These are phyloP conservation scores for Tetragnatha versicolor DNA, from an alignment of 1,140 invertebrate species.

Conservation along the genomic window DNA sequence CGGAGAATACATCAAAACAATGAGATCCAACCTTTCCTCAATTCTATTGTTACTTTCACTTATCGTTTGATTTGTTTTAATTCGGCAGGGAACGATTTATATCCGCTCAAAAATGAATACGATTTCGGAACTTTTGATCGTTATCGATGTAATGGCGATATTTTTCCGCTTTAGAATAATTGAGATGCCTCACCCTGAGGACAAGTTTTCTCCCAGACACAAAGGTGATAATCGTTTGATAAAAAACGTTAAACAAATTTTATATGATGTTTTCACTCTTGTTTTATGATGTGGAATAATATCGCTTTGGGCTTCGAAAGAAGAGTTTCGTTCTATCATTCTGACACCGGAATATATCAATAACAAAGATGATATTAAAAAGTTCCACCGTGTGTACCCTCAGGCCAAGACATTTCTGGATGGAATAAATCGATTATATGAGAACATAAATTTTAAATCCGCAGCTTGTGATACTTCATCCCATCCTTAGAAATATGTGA, in stretches of 20 bases:
- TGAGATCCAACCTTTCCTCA: neutral
- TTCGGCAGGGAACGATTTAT: slow-evolving; percentile 7
- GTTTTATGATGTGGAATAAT: no score
- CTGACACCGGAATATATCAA: no score
- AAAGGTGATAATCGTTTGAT: neutral
- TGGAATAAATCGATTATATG: no score
- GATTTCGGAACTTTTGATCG: slow-evolving; percentile 11
- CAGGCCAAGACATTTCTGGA: no score
- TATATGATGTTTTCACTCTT: no score
- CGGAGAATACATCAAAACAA: neutral
- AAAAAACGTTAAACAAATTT: slow-evolving; percentile 12
- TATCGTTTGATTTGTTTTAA: neutral
- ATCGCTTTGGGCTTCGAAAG: no score
- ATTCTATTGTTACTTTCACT: neutral
- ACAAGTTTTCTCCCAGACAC: neutral
- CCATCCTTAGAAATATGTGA: no score
- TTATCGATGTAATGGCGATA: neutral
- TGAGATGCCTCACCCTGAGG: neutral
- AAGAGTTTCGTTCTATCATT: no score
- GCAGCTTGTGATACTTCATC: no score
- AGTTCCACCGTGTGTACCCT: no score
- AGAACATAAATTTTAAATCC: no score
- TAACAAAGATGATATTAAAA: no score
- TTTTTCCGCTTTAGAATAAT: slow-evolving; percentile 3
- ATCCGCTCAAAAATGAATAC: neutral